A percentile compares a stretch with the other conserved stretches of the same genome.
Conservation (phyloP, 2,797 vertebrate species). For the Synaphobranchus kaupii region DNA sequence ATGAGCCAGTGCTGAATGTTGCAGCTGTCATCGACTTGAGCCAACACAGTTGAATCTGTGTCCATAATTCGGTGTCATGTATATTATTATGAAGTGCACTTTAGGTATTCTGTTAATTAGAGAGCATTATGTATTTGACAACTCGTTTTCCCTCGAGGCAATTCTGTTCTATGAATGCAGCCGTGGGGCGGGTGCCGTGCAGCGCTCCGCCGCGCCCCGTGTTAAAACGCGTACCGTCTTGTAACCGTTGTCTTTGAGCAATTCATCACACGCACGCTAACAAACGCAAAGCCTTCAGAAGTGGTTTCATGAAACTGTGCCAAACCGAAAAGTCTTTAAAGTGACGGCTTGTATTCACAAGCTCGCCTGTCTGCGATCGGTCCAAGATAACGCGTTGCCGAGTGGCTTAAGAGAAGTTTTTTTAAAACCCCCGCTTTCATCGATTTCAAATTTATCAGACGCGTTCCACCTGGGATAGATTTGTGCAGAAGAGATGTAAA, state of each 20-base stretch:
- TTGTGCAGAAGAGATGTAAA: background rate
- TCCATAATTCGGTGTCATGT: background rate
- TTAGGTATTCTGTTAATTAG: background rate
- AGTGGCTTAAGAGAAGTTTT: background rate
- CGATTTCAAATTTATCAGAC: background rate
- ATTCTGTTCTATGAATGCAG: background rate
- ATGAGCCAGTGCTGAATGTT: background rate
- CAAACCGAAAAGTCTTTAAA: conserved; percentile 12
- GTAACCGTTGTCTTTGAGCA: background rate
- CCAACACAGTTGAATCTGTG: background rate
- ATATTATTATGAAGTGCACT: background rate
- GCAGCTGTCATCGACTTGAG: background rate
- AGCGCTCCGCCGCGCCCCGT: background rate
- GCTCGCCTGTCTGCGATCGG: background rate
- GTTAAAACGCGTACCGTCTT: background rate
- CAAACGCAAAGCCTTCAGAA: background rate
- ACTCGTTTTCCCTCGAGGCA: background rate
- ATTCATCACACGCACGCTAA: background rate
- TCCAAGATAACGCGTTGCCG: background rate
- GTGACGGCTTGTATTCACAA: conserved; percentile 14
- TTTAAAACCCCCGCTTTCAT: background rate
- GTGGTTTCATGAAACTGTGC: background rate
- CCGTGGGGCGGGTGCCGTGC: background rate
- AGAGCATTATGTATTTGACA: background rate
- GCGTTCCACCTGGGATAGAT: background rate